Percentiles rank a stretch among this genome's conserved stretches.
Conservation (phyloP, 1,140 invertebrate genomes). For the Sipha flava region DNA sequence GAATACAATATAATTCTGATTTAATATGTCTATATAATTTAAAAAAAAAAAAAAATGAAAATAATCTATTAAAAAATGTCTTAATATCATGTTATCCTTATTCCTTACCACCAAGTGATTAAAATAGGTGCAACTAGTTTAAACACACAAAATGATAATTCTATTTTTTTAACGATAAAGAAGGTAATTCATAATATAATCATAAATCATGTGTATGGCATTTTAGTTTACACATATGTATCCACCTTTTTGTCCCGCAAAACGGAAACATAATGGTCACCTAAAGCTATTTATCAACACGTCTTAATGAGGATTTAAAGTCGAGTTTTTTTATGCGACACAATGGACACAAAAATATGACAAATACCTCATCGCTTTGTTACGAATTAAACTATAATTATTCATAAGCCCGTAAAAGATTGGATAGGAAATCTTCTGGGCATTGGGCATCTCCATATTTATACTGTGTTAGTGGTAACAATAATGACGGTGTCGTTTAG, state of each 20-base stretch:
- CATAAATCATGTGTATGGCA: neutral
- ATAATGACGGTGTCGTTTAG: neutral
- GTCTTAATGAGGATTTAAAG: slow-evolving; percentile 25
- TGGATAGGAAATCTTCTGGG: neutral
- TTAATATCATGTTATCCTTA: neutral
- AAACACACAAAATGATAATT: neutral
- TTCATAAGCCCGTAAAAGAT: neutral
- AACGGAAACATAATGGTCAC: slow-evolving; percentile 26
- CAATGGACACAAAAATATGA: slow-evolving; percentile 12
- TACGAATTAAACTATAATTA: slow-evolving; percentile 16
- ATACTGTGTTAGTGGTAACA: neutral
- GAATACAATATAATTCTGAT: too few species aligned
- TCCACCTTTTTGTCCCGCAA: slow-evolving; percentile 8
- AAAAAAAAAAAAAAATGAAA: too few species aligned
- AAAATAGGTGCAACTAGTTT: neutral
- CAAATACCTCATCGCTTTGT: slow-evolving; percentile 5
- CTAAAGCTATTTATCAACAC: slow-evolving; percentile 23
- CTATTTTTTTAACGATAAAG: neutral
- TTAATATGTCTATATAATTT: too few species aligned
- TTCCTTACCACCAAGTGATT: neutral
- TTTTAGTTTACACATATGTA: neutral
- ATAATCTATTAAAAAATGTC: neutral
- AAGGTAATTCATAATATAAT: neutral
- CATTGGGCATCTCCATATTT: neutral
- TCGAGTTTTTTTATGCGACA: neutral